Evolutionary conservation across 2,113 vertebrate species (phyloP), one percentile per base, ranked within the genome.

Genomic region (Odobenus rosmarus): DNA sequence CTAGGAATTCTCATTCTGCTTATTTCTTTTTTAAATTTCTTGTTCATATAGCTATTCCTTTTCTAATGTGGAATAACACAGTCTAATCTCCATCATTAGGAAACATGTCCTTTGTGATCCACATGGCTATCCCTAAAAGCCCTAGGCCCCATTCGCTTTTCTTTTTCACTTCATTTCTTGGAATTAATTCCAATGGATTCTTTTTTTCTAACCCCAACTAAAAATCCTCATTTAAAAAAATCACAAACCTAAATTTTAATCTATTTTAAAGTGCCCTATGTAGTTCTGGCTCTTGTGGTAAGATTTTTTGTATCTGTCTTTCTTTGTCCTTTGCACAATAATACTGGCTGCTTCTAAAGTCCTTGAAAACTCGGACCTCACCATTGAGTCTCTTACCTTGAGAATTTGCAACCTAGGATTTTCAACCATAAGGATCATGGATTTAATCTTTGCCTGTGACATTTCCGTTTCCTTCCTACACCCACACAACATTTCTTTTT

Each of bases 381-480:
- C 51, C 67, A 72, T 36, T 11, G 55, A 97, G 61, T 93, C 80
- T 85, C 95, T 97, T 97, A 93, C 89, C 53, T 81, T 98, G 85
- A 94, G 49, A 83, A 96, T 80, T 53, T 87, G 96, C 89, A 92
- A n/a, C 19, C 51, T 77, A 87, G 26, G 92, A 92, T 98, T 98
- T 89, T 98, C 90, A 97, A 96, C 92, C 95, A 98, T 95, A 94
- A 53, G 57, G 42, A 57, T 97, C 92, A 92, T 64, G 21, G 42
- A 86, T 92, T 94, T 92, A 89, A 95, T 96, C 74, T 98, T 96
- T 97, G 96, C 77, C 16, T 91, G 46, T 98, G 96, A 93, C 97
- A 67, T 90, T 97, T 98, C 61, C 94, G 82, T 98, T 97, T 97
- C 89, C 69, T 95, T 97, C 79, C 95, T 96, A 96, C 95, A 97